Evolutionary conservation across 2,113 vertebrate genomes (phyloP).

Genomic region (Alouatta palliata): DNA sequence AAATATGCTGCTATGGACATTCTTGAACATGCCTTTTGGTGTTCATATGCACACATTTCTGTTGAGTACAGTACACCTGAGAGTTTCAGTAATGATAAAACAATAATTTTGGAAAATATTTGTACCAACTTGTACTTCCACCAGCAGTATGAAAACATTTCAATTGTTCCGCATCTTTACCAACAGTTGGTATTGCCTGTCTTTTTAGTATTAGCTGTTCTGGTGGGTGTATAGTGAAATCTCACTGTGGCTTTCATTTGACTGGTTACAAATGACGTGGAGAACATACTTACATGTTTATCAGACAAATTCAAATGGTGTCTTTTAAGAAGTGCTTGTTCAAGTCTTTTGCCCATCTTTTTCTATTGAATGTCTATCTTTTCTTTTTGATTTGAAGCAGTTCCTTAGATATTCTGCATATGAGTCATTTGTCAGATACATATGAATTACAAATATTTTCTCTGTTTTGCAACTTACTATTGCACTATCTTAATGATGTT

Average conservation of each 20-base stretch:
- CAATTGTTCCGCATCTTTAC: not conserved
- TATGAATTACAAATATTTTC: not conserved
- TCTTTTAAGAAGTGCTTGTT: conserved; percentile 6
- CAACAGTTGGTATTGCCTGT: not conserved
- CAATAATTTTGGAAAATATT: not conserved
- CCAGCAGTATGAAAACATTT: not conserved
- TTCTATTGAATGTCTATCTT: not conserved
- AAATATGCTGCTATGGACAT: not conserved
- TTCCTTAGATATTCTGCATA: not conserved
- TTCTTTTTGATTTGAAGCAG: not conserved
- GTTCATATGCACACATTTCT: not conserved
- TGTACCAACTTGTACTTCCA: not conserved
- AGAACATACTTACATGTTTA: not conserved
- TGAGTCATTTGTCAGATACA: not conserved
- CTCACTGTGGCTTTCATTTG: not conserved
- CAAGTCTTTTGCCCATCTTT: not conserved
- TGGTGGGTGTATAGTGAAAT: not conserved
- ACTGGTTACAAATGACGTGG: not conserved
- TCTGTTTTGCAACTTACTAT: not conserved
- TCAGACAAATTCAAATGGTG: not conserved
- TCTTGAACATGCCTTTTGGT: not conserved
- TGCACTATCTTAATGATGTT: not conserved
- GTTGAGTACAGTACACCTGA: not conserved
- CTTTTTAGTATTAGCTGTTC: not conserved
- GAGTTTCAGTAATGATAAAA: not conserved